phyloP scores from a whole-genome alignment of 2,797 vertebrate species.

The Rhincodon typus region DNA sequence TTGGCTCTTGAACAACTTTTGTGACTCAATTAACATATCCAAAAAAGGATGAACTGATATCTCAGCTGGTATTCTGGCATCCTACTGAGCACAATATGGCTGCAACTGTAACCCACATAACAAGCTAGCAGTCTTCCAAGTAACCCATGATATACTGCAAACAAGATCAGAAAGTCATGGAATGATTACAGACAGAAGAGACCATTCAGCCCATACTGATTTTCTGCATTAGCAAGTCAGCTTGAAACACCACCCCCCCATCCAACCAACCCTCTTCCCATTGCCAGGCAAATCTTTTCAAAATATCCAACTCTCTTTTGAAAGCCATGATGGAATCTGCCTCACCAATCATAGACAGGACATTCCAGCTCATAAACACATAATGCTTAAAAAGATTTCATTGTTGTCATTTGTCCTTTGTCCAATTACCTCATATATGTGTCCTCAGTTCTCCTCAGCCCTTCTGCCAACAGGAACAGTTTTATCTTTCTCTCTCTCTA shows the following conservation, averaged over 20 bases:
- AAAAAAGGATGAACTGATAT: not conserved
- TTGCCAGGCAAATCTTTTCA: not conserved
- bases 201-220: too few relatives aligned
- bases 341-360: not conserved
- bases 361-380: not conserved
- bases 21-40: not conserved
- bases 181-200: too few relatives aligned
- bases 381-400: not conserved
- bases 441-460: not conserved
- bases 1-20: not conserved
- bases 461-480: not conserved
- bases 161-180: not conserved
- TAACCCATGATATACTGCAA: not conserved
- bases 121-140: not conserved
- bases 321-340: not conserved
- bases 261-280: not conserved
- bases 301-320: not conserved
- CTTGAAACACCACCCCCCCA: too few relatives aligned
- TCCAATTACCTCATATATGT: not conserved
- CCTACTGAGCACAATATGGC: not conserved
- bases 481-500: not conserved
- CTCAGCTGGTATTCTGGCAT: not conserved
- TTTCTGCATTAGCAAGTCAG: too few relatives aligned
- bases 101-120: not conserved
- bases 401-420: not conserved